Base-by-base conservation (phyloP, 2,888 invertebrate genomes). In the Cylindroiulus punctatus region DNA sequence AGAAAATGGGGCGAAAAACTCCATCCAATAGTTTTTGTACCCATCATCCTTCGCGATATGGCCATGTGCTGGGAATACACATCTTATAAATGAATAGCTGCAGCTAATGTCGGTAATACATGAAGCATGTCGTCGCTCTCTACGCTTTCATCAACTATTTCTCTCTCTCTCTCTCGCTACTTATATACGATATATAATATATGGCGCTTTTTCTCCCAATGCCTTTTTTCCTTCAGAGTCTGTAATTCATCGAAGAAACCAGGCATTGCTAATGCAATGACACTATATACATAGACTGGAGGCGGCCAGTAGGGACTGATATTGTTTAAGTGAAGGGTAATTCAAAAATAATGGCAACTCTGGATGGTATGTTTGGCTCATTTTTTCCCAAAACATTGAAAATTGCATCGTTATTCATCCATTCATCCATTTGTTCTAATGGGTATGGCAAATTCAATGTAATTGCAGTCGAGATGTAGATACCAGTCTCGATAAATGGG, bases 11-110 rank as follows among this genome's bases (percentile, higher is more conserved):
- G 65, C 17, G 52, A 57, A 57, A 57, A 57, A 57, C n/a, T 19
- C 1, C n/a, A 57, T 4, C 26, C 0, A 10, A 65, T 65, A 26
- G 7, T 22, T 65, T 65, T 65, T 65, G 65, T 65, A 26, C 65
- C n/a, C 1, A 7, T 2, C 65, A 65, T 5, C 44, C 44, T 65
- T 10, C 26, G 8, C 7, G 22, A 22, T 65, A 26, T 26, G 65
- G 65, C 65, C 65, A 65, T 65, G 65, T 65, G 65, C 65, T 65
- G 65, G 65, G 65, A 65, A 65, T 65, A 65, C 65, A 65, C 65
- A 65, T 65, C 26, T 65, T 19, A 65, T 65, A 65, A 65, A 65
- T 65, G 65, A 65, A 65, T 65, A 65, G 65, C 65, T 26, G 26
- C 65, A 65, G 65, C 26, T 65, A 65, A 65, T 65, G 65, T 65